phyloP scores from a whole-genome alignment of 2,888 invertebrate species.

The Diadromus collaris region DNA sequence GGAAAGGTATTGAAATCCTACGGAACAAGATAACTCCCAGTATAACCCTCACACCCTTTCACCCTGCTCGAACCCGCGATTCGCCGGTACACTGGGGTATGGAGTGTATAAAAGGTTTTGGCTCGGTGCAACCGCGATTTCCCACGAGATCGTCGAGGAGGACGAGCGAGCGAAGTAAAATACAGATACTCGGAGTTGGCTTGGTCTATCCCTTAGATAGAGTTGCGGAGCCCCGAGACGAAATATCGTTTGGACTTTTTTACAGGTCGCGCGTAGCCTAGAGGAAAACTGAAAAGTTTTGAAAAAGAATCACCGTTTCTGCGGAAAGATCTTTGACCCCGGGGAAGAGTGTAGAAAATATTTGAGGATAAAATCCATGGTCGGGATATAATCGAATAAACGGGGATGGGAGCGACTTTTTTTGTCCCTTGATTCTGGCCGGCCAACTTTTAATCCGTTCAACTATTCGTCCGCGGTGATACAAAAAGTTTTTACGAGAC shows the following conservation, averaged over 20 bases:
- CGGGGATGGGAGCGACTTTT: conserved; percentile 17
- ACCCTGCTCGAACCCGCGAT: conserved; percentile 33
- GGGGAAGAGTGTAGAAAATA: conserved; percentile 25
- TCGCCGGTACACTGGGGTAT: conserved; percentile 41
- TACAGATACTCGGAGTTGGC: conserved; percentile 20
- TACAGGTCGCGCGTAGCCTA: conserved; percentile 10
- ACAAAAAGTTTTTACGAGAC: conserved; percentile 26
- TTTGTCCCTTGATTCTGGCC: conserved; percentile 20
- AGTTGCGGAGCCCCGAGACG: conserved; percentile 22
- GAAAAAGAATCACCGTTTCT: conserved; percentile 45
- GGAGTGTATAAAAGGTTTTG: conserved; percentile 53
- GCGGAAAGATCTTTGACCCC: conserved; percentile 34
- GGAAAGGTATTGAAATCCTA: conserved; percentile 54
- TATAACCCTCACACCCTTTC: conserved; percentile 25
- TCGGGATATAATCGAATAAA: conserved; percentile 49
- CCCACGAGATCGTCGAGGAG: conserved; percentile 56
- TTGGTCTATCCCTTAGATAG: conserved; percentile 34
- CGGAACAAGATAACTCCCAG: conserved; percentile 50
- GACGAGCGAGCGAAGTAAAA: conserved; percentile 36
- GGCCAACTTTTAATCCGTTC: conserved; percentile 53
- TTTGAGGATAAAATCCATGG: conserved; percentile 25
- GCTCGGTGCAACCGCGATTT: conserved; percentile 53
- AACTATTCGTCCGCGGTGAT: conserved; percentile 41
- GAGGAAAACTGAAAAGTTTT: conserved; percentile 49
- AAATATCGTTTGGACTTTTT: conserved; percentile 49